phyloP scores from a whole-genome alignment of 2,113 vertebrate genomes.

The Butorides virescens region DNA sequence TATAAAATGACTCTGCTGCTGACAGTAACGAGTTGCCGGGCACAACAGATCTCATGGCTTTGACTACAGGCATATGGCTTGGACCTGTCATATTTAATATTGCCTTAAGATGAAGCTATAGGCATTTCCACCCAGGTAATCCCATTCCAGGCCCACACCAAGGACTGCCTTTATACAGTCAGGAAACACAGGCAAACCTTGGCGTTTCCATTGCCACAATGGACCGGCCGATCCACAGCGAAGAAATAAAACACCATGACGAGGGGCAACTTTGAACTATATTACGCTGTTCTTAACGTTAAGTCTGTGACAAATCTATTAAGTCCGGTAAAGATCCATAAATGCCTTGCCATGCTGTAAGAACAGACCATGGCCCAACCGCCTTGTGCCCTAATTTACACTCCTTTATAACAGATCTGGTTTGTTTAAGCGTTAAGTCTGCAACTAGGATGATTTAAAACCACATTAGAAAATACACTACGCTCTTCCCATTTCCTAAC shows the following conservation, averaged over 20 bases:
- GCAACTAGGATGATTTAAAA: background rate
- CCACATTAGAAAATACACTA: background rate
- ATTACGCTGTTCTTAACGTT: background rate
- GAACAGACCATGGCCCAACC: background rate
- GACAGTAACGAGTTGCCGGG: background rate
- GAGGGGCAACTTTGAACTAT: background rate
- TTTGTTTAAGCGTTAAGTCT: background rate
- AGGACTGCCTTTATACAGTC: background rate
- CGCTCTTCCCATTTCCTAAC: background rate
- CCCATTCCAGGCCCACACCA: background rate
- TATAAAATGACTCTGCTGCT: background rate
- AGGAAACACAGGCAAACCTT: accelerated
- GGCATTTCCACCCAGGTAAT: background rate
- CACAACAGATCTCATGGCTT: background rate
- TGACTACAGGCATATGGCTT: too few species aligned
- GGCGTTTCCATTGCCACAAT: background rate
- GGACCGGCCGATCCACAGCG: accelerated
- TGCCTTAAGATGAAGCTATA: background rate
- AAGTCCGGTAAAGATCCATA: background rate
- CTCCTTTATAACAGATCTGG: background rate
- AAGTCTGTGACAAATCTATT: background rate
- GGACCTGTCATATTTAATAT: background rate
- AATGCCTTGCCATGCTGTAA: background rate
- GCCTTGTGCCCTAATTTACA: background rate
- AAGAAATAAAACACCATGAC: background rate